phyloP scores from a whole-genome alignment of 2,113 vertebrate genomes.

The Haemorhous mexicanus region DNA sequence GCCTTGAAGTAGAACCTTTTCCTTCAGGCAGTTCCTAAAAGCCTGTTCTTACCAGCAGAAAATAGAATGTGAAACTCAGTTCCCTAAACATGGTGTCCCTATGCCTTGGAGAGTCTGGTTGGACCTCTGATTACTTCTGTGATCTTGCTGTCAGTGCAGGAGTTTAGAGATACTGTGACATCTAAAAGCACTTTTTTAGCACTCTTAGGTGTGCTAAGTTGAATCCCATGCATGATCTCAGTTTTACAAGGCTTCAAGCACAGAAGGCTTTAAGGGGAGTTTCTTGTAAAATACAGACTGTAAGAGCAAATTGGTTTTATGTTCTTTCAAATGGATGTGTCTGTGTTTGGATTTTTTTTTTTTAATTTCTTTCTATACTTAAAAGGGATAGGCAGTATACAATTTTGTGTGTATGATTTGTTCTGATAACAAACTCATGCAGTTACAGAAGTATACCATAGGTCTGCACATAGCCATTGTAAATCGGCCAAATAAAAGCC shows the following conservation, averaged over 20 bases:
- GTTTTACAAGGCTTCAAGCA: not conserved
- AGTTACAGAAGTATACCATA: not conserved
- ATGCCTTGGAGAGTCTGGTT: not conserved
- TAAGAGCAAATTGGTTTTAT: not conserved
- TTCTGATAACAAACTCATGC: not conserved
- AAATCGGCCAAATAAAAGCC: not conserved
- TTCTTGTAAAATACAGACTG: rapidly evolving
- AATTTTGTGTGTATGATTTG: not conserved
- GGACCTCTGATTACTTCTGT: not conserved
- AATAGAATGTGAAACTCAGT: not conserved
- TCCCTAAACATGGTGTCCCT: not conserved
- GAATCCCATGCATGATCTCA: not conserved
- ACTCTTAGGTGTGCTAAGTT: not conserved
- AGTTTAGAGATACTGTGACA: not conserved
- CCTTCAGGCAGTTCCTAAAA: not conserved
- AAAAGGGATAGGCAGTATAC: not conserved
- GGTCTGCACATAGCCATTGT: not conserved
- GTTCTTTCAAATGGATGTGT: not conserved
- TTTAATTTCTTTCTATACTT: not conserved
- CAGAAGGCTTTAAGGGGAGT: not conserved
- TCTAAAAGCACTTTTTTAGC: not conserved
- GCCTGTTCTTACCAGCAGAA: not conserved
- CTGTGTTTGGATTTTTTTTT: not conserved
- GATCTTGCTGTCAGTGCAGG: not conserved
- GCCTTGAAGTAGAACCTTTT: not conserved